A percentile compares a stretch with the other conserved stretches of the same genome.
Conservation (phyloP, 64 coral and sea anemone genomes). For the Montipora foliosa region DNA sequence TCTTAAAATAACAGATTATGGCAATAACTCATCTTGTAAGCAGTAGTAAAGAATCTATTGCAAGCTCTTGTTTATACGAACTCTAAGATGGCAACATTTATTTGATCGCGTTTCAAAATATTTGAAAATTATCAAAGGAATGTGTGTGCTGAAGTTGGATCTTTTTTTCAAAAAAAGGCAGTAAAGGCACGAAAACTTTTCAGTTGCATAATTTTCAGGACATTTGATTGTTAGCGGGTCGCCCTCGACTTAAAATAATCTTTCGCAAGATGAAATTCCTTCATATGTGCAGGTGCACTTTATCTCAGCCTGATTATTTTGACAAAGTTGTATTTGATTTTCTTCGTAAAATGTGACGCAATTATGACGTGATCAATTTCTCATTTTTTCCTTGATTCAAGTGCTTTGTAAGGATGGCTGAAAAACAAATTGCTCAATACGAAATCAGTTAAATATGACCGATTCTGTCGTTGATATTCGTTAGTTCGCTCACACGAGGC, state of each 20-base stretch:
- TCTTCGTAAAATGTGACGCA: slow-evolving; percentile 19
- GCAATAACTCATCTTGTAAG: slow-evolving; percentile 31
- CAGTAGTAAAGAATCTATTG: slow-evolving; percentile 20
- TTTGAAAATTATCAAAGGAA: neutral
- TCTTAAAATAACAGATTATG: slow-evolving; percentile 50
- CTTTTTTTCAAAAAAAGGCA: neutral
- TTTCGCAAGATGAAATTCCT: neutral
- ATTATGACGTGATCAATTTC: neutral
- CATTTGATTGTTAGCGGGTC: neutral
- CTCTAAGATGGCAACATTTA: slow-evolving; percentile 20
- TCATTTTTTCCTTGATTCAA: slow-evolving; percentile 12
- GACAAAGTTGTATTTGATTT: slow-evolving; percentile 40
- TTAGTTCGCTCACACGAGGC: neutral
- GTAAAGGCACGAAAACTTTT: neutral
- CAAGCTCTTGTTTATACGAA: slow-evolving; percentile 21
- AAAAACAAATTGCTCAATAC: neutral
- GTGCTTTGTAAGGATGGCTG: neutral
- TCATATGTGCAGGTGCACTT: slow-evolving; percentile 14
- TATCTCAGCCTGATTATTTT: neutral
- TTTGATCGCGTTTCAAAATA: slow-evolving; percentile 34
- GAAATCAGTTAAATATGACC: neutral
- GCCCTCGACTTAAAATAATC: neutral
- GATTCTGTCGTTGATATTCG: neutral
- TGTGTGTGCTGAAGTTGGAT: neutral
- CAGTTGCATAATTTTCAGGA: neutral